Evolutionary conservation across 2,113 vertebrate genomes (phyloP), one percentile per base, ranked within the genome.

Genomic region (Takifugu bimaculatus): DNA sequence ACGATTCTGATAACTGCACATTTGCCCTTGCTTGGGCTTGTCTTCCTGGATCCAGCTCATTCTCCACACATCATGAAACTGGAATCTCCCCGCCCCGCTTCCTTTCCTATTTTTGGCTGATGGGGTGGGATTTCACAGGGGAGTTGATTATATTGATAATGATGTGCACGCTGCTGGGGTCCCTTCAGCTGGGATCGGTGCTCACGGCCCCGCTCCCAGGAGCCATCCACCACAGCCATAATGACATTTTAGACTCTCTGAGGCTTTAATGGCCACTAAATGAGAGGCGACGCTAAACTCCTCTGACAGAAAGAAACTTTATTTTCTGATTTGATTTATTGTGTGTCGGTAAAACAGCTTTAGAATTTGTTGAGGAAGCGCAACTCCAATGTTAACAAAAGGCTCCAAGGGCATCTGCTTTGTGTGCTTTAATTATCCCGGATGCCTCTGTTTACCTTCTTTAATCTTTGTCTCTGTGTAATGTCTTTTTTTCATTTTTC

Each of bases 21-120:
- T 89, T 87, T 90, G 84, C 85, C 88, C 83, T 89, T 87, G 83
- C 68, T 85, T 70, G 75, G 78, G 82, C 84, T 87, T 75, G 82
- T 82, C 80, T 88, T 88, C 85, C 88, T 84, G 85, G 82, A 88
- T 87, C 75, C 63, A 10, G 60, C 74, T 75, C 59, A 72, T 86
- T 85, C 78, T 83, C 69, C 78, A 84, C 83, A 85, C 85, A 85
- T 87, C 85, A 81, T 85, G 87, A 88, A 88, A 88, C 72, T 61
- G 78, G 88, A 83, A 84, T 83, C 87, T 78, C 80, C 66, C 82
- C 85, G 68, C 27, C 39, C 64, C 66, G 52, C 78, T 85, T 83
- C 77, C 82, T 39, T 81, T 80, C 79, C 86, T 86, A 87, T 89
- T 90, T 86, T 74, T 10, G 55, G 48, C 45, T 29, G 27, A 54